A percentile compares a stretch with the other conserved stretches of the same genome.
Evolutionary conservation across 2,113 vertebrate species (phyloP).

Genomic region (Centropristis striata): DNA sequence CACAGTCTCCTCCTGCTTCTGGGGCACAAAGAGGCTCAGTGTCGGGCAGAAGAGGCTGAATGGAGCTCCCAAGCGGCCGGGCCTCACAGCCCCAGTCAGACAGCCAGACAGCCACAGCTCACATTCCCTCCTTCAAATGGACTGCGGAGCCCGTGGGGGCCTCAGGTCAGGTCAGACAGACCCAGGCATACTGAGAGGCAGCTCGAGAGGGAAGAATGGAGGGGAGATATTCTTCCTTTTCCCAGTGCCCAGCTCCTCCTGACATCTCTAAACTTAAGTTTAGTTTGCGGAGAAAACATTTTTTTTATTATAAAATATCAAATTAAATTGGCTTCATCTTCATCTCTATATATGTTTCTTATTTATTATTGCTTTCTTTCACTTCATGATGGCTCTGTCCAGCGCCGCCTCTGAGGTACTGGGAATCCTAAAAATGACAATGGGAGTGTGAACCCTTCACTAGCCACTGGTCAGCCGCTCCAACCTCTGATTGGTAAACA

Average conservation of each 20-base stretch:
- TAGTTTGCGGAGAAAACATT: conserved; percentile 43
- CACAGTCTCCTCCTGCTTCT: conserved; percentile 74
- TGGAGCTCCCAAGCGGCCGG: conserved; percentile 80
- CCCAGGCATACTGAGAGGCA: conserved; percentile 54
- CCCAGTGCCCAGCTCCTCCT: conserved; percentile 26
- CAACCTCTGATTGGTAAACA: conserved; percentile 69
- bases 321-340: conserved; percentile 55
- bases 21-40: conserved; percentile 83
- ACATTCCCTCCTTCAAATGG: conserved; percentile 77
- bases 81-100: conserved; percentile 61
- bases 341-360: conserved; percentile 38
- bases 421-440: conserved; percentile 30
- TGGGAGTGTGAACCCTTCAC: conserved; percentile 39
- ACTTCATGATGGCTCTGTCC: conserved; percentile 47
- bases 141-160: conserved; percentile 60
- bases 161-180: conserved; percentile 67
- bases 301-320: conserved; percentile 55
- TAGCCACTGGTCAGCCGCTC: conserved; percentile 46
- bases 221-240: conserved; percentile 58
- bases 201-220: conserved; percentile 40
- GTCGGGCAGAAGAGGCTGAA: conserved; percentile 78
- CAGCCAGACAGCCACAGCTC: conserved; percentile 72
- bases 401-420: conserved; percentile 37
- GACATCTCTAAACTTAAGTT: conserved; percentile 14
- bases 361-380: conserved; percentile 77